Base-by-base conservation (phyloP, 2,113 vertebrate species). In the Saguinus midas region DNA sequence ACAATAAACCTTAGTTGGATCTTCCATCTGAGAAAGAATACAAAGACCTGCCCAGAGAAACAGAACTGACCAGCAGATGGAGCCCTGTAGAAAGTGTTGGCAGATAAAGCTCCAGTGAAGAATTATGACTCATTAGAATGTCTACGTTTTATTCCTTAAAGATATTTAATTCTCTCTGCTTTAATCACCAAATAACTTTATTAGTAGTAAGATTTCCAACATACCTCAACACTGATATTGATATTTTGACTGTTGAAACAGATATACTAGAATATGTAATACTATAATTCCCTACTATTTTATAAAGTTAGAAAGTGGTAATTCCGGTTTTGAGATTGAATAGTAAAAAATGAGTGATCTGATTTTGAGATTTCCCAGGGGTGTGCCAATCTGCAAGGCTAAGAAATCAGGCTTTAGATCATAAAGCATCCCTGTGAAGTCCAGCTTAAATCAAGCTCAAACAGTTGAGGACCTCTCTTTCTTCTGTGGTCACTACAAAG, bases 41-140 rank as follows among this genome's bases (percentile, higher is more conserved):
- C 1, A 18, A 68, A 90, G 40, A 40, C 25, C 8, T 9, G 25
- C 13, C 17, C 80, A 79, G 6, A 64, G 10, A 66, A 85, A 81
- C 45, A 75, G 35, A 72, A 35, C 16, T 88, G 72, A 83, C 45
- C 87, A 95, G 73, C 61, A 97, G 76, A 83, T 61, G 87, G 81
- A 50, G 94, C 35, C 23, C 68, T 95, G 12, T 18, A 55, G 58
- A 78, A 78, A 4, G 27, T 83, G 45, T 4, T 25, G 20, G 35
- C 8, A 86, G 40, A 32, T 27, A 78, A 82, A 72, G 73, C 27
- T 82, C 75, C 0, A 57, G 50, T 25, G 21, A 85, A 90, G 82
- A 61, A 73, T 58, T 61, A 40, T 23, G 72, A 68, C 40, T 88
- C 40, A 78, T n/a, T 43, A 72, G 35, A 37, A 78, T 68, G 18